Evolutionary conservation across 2,797 vertebrate species (phyloP).

Genomic region (Protonibea diacanthus): DNA sequence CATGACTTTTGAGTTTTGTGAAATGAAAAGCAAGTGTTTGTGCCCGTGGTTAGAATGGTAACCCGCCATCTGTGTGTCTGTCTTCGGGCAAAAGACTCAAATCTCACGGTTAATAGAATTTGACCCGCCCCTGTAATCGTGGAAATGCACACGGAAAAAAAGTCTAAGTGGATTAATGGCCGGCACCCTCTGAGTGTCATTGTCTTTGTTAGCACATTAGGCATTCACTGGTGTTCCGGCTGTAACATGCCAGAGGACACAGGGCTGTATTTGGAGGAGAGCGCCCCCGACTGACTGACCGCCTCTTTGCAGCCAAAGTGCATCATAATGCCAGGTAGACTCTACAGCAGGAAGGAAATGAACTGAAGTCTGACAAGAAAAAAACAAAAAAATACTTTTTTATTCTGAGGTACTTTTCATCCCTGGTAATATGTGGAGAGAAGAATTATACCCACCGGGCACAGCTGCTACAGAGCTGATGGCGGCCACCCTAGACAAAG

Average conservation of each 20-base stretch:
- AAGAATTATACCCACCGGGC: too few species aligned
- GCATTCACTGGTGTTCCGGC: constrained; percentile 56
- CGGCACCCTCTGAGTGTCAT: constrained; percentile 75
- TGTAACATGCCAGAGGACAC: constrained; percentile 56
- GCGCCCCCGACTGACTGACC: constrained; percentile 22
- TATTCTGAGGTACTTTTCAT: too few species aligned
- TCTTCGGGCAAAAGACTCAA: constrained; percentile 40
- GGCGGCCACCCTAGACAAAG: too few species aligned
- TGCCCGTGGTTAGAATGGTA: constrained; percentile 27
- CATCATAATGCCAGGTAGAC: neutral
- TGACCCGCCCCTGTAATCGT: constrained; percentile 74
- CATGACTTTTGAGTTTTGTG: neutral
- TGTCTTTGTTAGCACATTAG: constrained; percentile 76
- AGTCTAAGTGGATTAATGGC: constrained; percentile 79
- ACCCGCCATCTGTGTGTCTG: constrained; percentile 30
- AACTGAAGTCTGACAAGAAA: neutral
- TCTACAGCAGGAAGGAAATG: neutral
- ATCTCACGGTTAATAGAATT: constrained; percentile 77
- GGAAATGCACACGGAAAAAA: constrained; percentile 75
- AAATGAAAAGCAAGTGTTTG: constrained; percentile 21
- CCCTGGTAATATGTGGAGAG: too few species aligned
- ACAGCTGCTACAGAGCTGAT: too few species aligned
- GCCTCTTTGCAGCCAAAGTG: neutral
- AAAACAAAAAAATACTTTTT: neutral
- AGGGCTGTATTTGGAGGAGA: constrained; percentile 28